Percentiles rank a stretch among this genome's conserved stretches.
These are phyloP conservation scores for Spermophilus dauricus DNA, from an alignment of 2,113 vertebrate genomes.

Conservation along the genomic window DNA sequence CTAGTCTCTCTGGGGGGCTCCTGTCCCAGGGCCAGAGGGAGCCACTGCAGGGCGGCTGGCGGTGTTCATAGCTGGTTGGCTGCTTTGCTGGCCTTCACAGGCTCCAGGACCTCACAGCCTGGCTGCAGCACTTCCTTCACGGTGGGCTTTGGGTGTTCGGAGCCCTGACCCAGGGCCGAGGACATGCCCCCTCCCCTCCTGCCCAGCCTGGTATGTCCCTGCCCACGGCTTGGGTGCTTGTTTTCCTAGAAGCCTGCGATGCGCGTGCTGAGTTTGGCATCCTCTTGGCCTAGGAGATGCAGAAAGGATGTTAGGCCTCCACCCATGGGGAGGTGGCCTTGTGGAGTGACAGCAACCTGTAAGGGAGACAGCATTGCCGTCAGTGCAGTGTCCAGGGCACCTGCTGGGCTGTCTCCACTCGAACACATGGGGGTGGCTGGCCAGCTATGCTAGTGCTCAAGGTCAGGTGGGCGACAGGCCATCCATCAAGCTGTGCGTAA, in stretches of 20 bases:
- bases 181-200: background rate
- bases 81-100: background rate
- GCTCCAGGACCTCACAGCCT: background rate
- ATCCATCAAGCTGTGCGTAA: background rate
- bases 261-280: constrained; percentile 23
- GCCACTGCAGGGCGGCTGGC: background rate
- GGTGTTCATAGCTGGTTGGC: background rate
- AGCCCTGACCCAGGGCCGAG: too few relatives aligned
- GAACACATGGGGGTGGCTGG: too few relatives aligned
- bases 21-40: background rate
- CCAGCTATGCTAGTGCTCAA: background rate
- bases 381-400: too few relatives aligned
- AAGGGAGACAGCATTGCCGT: background rate
- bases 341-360: constrained; percentile 20
- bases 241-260: background rate
- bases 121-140: background rate
- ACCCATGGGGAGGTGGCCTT: constrained; percentile 10
- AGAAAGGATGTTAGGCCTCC: constrained; percentile 34
- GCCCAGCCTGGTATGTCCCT: background rate
- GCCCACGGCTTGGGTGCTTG: background rate
- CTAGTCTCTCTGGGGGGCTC: background rate
- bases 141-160: background rate
- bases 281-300: background rate
- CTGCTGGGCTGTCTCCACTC: too few relatives aligned
- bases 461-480: background rate